Percentiles rank a stretch among this genome's conserved stretches.
phyloP scores from a whole-genome alignment of 2,888 invertebrate species.

The Silvanus unidentatus region DNA sequence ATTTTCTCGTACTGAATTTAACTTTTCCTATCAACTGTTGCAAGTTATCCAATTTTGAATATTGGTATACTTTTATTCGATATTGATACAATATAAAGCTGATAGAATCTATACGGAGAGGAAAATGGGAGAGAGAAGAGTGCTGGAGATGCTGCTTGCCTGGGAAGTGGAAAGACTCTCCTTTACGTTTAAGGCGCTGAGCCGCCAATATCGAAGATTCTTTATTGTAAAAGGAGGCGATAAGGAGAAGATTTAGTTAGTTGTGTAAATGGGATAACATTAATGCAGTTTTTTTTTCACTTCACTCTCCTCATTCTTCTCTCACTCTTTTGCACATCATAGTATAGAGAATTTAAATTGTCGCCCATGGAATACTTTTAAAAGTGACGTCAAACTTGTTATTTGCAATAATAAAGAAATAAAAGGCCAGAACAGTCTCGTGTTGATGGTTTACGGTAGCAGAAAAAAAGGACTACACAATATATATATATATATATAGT shows the following conservation, averaged over 20 bases:
- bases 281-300: too few relatives aligned
- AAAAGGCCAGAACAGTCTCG: constrained; percentile 24
- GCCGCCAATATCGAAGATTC: constrained; percentile 21
- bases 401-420: constrained; percentile 27
- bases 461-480: too few relatives aligned
- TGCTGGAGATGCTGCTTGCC: constrained; percentile 7
- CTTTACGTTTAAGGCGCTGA: constrained; percentile 17
- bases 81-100: constrained; percentile 32
- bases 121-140: constrained; percentile 12
- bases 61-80: constrained; percentile 31
- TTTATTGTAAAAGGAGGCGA: neutral
- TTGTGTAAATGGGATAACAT: too few relatives aligned
- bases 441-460: neutral
- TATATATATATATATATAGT: too few relatives aligned
- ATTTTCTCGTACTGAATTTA: constrained; percentile 28
- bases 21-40: constrained; percentile 37
- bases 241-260: too few relatives aligned
- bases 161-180: constrained; percentile 12
- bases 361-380: neutral
- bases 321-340: too few relatives aligned
- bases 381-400: too few relatives aligned
- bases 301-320: too few relatives aligned
- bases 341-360: neutral
- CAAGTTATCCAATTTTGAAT: constrained; percentile 40
- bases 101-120: constrained; percentile 26